Base-by-base conservation (phyloP, 2,888 invertebrate species). In the Ypsolopha sequella region DNA sequence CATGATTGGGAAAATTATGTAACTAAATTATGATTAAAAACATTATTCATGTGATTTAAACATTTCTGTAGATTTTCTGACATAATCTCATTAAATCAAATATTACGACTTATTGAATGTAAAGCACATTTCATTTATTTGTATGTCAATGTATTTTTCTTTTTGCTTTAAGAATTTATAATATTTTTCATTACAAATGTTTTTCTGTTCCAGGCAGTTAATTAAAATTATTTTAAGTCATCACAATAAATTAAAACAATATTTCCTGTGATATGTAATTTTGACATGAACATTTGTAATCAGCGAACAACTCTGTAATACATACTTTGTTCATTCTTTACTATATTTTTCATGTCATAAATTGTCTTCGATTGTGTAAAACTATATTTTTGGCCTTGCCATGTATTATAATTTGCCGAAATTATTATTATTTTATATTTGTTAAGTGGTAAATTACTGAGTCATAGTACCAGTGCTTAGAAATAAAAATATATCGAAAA, bases 401-500 rank as follows among this genome's bases (percentile, higher is more conserved):
- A 73, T 24, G 24, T 24, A 24, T 73, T 76, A 65, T 68, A 63
- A 56, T 73, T 74, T 68, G 66, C 70, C 60, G 62, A 66, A 62
- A 58, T 62, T 64, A 65, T 65, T 58, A 60, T 69, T 67, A 60
- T 67, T 67, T 68, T 68, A 62, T 49, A 46, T 66, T 62, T 66
- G 73, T 65, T 73, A 70, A 65, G 60, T 71, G 67, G 71, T 76
- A 72, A 66, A 70, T 67, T 76, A 79, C 75, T 71, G 69, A 67
- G 71, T 63, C 58, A 61, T 70, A 66, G 72, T 76, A 74, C 63
- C 75, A 78, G 74, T 80, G 80, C 80, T 80, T 84, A 81, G 81
- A 76, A 72, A 79, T 78, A 79, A 79, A 77, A 68, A 24, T 24
- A 65, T 73, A 69, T 70, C 66, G 41, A 36, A 47, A 47, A 47